These are phyloP conservation scores for Agriopis aurantiaria DNA, from an alignment of 2,888 invertebrate genomes.

Conservation along the genomic window DNA sequence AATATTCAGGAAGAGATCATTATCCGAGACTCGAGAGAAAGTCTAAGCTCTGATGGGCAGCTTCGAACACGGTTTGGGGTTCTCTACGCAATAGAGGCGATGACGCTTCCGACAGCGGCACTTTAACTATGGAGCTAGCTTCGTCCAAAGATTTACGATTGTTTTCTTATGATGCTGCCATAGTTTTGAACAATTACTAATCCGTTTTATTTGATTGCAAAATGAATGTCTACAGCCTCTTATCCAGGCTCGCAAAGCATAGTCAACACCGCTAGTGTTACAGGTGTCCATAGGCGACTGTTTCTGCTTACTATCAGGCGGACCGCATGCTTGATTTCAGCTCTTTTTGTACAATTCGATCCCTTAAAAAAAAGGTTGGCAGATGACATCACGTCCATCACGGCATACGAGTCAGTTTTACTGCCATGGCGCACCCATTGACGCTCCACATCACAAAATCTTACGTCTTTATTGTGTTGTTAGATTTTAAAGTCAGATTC, in stretches of 20 bases:
- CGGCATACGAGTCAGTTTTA: too few relatives aligned
- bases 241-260: too few relatives aligned
- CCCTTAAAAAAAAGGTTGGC: background rate
- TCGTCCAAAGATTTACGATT: background rate
- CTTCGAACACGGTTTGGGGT: conserved; percentile 14
- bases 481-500: too few relatives aligned
- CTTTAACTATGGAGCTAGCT: background rate
- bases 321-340: too few relatives aligned
- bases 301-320: too few relatives aligned
- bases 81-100: background rate
- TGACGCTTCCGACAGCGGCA: background rate
- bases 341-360: background rate
- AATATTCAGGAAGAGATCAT: conserved; percentile 44
- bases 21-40: conserved; percentile 41
- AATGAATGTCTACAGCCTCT: too few relatives aligned
- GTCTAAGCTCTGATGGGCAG: conserved; percentile 39
- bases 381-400: too few relatives aligned
- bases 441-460: background rate
- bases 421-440: too few relatives aligned
- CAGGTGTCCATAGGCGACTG: too few relatives aligned
- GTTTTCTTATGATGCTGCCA: background rate
- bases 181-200: background rate
- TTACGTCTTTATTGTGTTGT: background rate
- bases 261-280: background rate
- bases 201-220: background rate